These are phyloP conservation scores for Terebella lapidaria DNA, from an alignment of 2,888 invertebrate species.

Conservation along the genomic window DNA sequence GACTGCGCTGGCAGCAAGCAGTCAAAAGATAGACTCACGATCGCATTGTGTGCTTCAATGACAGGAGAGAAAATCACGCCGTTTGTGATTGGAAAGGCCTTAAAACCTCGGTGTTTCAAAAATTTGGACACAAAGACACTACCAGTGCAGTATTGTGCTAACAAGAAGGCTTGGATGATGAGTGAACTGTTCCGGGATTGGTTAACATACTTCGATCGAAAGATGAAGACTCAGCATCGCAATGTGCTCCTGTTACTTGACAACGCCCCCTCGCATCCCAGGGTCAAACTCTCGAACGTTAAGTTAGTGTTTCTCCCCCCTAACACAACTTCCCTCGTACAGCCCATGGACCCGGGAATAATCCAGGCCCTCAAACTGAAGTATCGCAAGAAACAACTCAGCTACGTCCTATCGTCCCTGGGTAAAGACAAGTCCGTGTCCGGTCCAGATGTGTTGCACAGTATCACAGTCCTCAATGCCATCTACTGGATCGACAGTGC, in stretches of 20 bases:
- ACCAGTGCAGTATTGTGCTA: slow-evolving; percentile 20
- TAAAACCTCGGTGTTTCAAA: slow-evolving; percentile 26
- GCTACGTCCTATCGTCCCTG: background rate
- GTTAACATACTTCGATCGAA: slow-evolving; percentile 9
- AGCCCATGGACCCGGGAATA: slow-evolving; percentile 9
- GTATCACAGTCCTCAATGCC: too few species aligned
- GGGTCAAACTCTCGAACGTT: slow-evolving; percentile 8
- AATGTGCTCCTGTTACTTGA: slow-evolving; percentile 16
- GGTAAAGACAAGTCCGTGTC: background rate
- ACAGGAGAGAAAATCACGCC: slow-evolving; percentile 21
- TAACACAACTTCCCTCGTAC: slow-evolving; percentile 7
- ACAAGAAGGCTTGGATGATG: slow-evolving; percentile 29
- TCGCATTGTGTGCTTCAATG: slow-evolving; percentile 24
- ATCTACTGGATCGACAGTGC: too few species aligned
- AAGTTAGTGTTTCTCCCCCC: slow-evolving; percentile 12
- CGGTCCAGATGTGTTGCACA: too few species aligned
- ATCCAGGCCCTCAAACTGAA: slow-evolving; percentile 8
- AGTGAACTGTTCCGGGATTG: slow-evolving; percentile 24
- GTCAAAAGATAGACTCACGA: slow-evolving; percentile 28
- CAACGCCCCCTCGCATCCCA: slow-evolving; percentile 18
- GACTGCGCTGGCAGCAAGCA: slow-evolving; percentile 24
- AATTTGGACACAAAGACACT: slow-evolving; percentile 14
- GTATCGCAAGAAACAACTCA: background rate
- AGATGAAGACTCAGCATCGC: slow-evolving; percentile 7
- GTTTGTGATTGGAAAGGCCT: slow-evolving; percentile 25